phyloP scores from a whole-genome alignment of 1,140 invertebrate genomes.

The Reticulitermes speratus region DNA sequence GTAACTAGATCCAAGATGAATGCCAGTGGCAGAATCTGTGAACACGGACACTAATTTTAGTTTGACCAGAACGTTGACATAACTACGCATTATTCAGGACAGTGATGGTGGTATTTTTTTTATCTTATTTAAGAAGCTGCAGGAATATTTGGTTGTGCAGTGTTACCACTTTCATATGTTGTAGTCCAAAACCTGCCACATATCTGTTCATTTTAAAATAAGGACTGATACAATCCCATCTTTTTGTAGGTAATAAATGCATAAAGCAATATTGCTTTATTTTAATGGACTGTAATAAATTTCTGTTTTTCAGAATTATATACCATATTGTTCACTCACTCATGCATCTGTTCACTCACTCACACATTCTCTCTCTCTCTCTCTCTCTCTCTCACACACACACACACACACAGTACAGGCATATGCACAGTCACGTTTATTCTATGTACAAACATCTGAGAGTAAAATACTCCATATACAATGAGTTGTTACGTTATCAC shows the following conservation, averaged over 20 bases:
- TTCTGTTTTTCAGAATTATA: background rate
- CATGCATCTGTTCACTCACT: no score
- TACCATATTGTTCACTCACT: background rate
- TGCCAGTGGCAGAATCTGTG: background rate
- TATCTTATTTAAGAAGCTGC: background rate
- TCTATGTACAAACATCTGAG: background rate
- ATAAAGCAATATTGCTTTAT: conserved; percentile 4
- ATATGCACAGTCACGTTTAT: background rate
- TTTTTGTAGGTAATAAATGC: background rate
- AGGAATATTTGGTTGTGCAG: background rate
- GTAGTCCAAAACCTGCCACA: background rate
- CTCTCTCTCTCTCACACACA: no score
- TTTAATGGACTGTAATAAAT: background rate
- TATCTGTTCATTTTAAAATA: background rate
- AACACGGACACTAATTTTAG: no score
- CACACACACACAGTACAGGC: background rate
- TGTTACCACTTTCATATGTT: conserved; percentile 9
- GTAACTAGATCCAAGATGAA: background rate
- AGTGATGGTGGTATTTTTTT: background rate
- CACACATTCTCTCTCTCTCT: no score
- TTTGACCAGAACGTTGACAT: background rate
- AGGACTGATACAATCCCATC: background rate
- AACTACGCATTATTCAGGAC: background rate
- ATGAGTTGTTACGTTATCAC: no score
- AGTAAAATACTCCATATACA: background rate